Conservation (phyloP, 2,797 vertebrate species). For the Sebastes goodei region DNA sequence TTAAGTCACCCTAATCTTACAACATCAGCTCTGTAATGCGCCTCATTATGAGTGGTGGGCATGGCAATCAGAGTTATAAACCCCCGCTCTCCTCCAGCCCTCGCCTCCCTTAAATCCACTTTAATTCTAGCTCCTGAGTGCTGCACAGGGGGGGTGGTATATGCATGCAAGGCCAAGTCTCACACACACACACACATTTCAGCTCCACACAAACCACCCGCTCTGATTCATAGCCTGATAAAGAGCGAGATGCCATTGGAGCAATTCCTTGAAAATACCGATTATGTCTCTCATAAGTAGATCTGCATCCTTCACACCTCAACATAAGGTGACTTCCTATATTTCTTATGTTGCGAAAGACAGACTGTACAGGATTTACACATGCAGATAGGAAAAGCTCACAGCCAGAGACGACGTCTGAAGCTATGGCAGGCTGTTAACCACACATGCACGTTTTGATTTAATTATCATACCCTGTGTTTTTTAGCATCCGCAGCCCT, state of each 20-base stretch:
- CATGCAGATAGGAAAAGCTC: conserved; percentile 10
- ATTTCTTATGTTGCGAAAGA: background rate
- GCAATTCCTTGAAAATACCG: conserved; percentile 11
- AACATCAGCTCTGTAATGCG: conserved; percentile 81
- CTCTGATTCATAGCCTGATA: background rate
- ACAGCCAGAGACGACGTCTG: background rate
- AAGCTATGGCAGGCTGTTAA: conserved; percentile 4
- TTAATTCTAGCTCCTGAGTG: conserved; percentile 64
- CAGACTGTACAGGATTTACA: background rate
- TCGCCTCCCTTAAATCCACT: conserved; percentile 69
- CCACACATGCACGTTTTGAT: conserved; percentile 1
- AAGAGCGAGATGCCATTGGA: background rate
- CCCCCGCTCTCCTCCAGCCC: conserved; percentile 54
- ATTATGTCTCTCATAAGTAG: background rate
- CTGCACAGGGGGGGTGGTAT: background rate
- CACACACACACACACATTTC: background rate
- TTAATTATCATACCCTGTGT: conserved; percentile 15
- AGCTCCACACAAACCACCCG: background rate
- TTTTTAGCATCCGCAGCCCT: background rate
- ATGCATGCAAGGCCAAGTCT: conserved; percentile 45
- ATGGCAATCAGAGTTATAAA: conserved; percentile 79
- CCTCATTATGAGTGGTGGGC: conserved; percentile 77
- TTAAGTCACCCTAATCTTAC: conserved; percentile 79
- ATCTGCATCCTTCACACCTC: conserved; percentile 32
- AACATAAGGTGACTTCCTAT: conserved; percentile 3